Evolutionary conservation across 1,140 invertebrate species (phyloP).

Genomic region (Leptinotarsa texana): DNA sequence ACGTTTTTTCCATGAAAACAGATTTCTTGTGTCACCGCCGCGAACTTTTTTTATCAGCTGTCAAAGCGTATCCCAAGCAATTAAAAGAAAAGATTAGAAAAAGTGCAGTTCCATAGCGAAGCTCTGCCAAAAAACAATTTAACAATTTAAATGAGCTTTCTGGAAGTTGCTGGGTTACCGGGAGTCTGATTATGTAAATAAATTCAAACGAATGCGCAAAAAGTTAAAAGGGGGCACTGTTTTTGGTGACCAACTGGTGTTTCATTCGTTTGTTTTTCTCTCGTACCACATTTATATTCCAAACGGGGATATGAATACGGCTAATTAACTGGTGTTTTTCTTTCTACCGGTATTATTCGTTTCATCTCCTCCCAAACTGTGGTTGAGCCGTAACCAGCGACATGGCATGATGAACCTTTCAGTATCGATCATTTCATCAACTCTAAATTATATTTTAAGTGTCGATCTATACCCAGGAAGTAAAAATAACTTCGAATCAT

Average conservation of each 20-base stretch:
- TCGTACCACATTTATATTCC: background rate
- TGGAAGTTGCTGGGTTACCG: background rate
- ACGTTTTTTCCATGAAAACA: too few relatives aligned
- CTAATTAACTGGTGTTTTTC: background rate
- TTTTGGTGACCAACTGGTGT: conserved; percentile 5
- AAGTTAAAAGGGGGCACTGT: background rate
- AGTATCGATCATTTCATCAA: too few relatives aligned
- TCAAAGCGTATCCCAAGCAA: background rate
- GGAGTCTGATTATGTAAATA: background rate
- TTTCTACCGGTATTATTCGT: too few relatives aligned
- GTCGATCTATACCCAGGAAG: too few relatives aligned
- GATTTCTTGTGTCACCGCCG: too few relatives aligned
- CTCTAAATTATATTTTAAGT: too few relatives aligned
- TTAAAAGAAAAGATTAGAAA: conserved; percentile 6
- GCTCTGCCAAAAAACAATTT: background rate
- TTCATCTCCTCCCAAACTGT: too few relatives aligned
- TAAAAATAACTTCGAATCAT: too few relatives aligned
- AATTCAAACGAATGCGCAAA: conserved; percentile 2
- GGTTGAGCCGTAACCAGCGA: too few relatives aligned
- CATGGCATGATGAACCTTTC: too few relatives aligned
- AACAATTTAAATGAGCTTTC: conserved; percentile 1
- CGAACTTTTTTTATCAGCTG: background rate
- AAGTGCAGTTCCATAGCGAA: background rate
- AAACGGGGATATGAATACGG: background rate
- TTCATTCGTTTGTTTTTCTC: conserved; percentile 6